Conservation (phyloP, 2,797 vertebrate genomes). For the Octomys mimax region DNA sequence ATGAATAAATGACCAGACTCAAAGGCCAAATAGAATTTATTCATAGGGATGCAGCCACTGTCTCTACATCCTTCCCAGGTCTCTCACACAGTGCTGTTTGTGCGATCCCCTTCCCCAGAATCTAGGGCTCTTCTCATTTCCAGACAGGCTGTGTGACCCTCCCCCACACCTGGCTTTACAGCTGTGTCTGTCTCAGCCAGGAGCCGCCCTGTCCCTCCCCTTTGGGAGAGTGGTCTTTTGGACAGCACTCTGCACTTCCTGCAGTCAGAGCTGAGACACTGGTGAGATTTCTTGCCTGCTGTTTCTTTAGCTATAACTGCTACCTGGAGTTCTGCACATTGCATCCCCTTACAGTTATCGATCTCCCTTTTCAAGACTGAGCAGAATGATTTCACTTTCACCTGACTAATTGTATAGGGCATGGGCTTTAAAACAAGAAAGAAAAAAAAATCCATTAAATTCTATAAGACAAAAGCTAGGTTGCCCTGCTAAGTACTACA, state of each 20-base stretch:
- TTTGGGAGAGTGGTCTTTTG: not conserved
- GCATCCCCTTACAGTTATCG: not conserved
- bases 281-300: not conserved
- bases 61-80: not conserved
- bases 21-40: not conserved
- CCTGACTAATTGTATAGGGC: conserved; percentile 77
- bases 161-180: not conserved
- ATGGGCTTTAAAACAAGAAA: conserved; percentile 83
- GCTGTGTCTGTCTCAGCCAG: not conserved
- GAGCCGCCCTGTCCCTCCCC: not conserved
- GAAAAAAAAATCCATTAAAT: conserved; percentile 58
- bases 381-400: conserved; percentile 72
- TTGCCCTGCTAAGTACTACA: conserved; percentile 84
- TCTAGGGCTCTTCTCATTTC: not conserved
- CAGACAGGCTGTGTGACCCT: not conserved
- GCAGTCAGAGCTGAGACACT: conserved; percentile 43
- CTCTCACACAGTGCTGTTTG: not conserved
- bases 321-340: not conserved
- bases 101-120: not conserved
- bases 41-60: not conserved
- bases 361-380: fast-evolving
- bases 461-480: conserved; percentile 82
- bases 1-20: not conserved
- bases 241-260: conserved; percentile 41
- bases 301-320: not conserved